Percentiles rank a stretch among this genome's conserved stretches.
These are phyloP conservation scores for Anthoptus insignis DNA, from an alignment of 2,888 invertebrate genomes.

Conservation along the genomic window DNA sequence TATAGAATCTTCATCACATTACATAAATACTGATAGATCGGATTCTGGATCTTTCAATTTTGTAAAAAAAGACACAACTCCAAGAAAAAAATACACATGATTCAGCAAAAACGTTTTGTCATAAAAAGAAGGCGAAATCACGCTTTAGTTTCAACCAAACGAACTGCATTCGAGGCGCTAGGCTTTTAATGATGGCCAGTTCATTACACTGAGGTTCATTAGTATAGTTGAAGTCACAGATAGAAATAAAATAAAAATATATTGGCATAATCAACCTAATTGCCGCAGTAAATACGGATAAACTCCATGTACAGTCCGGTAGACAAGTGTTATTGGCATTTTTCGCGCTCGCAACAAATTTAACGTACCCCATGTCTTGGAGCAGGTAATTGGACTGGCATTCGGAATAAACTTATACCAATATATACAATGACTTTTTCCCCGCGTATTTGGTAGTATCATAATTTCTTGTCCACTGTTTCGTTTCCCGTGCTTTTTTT, in stretches of 20 bases:
- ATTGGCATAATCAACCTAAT: constrained; percentile 32
- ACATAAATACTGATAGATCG: no score
- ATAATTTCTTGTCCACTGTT: constrained; percentile 78
- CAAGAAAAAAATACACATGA: neutral
- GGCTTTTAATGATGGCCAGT: constrained; percentile 9
- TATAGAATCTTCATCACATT: no score
- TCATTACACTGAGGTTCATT: constrained; percentile 30
- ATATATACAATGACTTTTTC: constrained; percentile 68
- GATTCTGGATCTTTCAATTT: no score
- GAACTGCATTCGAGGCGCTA: neutral
- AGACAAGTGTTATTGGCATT: constrained; percentile 59
- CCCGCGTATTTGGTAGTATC: constrained; percentile 81
- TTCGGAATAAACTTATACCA: constrained; percentile 57
- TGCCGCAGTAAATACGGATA: constrained; percentile 34
- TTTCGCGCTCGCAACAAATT: constrained; percentile 38
- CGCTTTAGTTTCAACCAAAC: neutral
- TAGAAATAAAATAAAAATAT: constrained; percentile 29
- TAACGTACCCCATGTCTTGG: constrained; percentile 50
- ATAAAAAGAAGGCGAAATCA: constrained; percentile 5
- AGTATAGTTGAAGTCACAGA: constrained; percentile 10
- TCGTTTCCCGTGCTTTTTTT: constrained; percentile 60
- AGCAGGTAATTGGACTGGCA: constrained; percentile 59
- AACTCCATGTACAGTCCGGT: constrained; percentile 43
- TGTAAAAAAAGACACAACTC: neutral
- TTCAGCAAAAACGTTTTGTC: neutral